phyloP scores from a whole-genome alignment of 2,113 vertebrate species.

The Phalacrocorax pelagicus region DNA sequence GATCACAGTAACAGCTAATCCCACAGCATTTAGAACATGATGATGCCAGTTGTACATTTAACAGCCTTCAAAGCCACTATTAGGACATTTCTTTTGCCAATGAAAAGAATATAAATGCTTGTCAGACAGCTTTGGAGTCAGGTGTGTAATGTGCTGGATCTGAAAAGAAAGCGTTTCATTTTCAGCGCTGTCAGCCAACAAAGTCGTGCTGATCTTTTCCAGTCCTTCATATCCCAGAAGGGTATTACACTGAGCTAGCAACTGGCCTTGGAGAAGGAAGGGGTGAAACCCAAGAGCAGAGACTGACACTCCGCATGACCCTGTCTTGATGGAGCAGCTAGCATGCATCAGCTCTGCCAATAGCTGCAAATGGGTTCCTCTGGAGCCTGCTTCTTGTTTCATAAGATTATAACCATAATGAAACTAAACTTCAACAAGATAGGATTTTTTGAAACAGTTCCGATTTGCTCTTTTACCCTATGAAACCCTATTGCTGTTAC shows the following conservation, averaged over 20 bases:
- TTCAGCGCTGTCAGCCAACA: conserved; percentile 23
- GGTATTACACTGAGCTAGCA: neutral
- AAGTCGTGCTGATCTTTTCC: neutral
- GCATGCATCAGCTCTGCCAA: neutral
- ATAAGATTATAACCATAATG: neutral
- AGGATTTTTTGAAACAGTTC: neutral
- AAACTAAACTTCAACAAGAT: neutral
- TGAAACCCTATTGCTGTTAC: neutral
- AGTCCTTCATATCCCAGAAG: neutral
- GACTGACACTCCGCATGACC: neutral
- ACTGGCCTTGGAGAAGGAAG: neutral
- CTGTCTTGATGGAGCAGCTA: neutral
- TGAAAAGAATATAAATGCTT: neutral
- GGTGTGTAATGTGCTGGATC: neutral
- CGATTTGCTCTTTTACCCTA: neutral
- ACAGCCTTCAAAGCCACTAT: conserved; percentile 5
- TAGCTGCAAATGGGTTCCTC: neutral
- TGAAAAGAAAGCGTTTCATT: conserved; percentile 4
- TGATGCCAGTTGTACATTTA: neutral
- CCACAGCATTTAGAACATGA: neutral
- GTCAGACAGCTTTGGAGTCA: conserved; percentile 2
- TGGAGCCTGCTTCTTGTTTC: neutral
- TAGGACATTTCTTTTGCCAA: neutral
- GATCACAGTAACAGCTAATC: conserved; percentile 48
- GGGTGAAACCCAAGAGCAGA: neutral